These are phyloP conservation scores for Eupithecia insigniata DNA, from an alignment of 2,888 invertebrate genomes.

Conservation along the genomic window DNA sequence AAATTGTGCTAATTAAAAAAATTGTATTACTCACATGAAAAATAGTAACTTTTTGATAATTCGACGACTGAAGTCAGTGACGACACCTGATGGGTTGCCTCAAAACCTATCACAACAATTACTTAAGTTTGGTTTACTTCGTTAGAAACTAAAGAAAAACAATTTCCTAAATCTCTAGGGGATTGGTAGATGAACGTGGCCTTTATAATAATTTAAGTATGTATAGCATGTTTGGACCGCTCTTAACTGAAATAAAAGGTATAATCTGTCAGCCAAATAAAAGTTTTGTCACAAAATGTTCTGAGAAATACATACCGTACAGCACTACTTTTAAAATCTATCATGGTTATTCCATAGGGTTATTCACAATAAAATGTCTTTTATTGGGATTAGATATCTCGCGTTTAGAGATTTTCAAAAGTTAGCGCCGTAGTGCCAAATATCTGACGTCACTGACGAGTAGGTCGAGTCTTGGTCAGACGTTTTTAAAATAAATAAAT, in stretches of 20 bases:
- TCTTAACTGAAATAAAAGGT: neutral
- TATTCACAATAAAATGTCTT: too few species aligned
- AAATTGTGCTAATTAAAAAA: neutral
- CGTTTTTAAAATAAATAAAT: too few species aligned
- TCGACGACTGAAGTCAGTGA: neutral
- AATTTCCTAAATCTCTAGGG: neutral
- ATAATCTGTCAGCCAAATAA: neutral
- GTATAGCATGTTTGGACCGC: neutral
- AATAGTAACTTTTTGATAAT: neutral
- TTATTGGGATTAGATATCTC: too few species aligned
- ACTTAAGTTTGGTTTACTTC: neutral
- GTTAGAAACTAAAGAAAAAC: neutral
- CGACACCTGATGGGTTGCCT: neutral
- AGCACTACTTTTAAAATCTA: neutral
- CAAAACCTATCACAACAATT: constrained; percentile 1
- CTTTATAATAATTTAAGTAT: too few species aligned
- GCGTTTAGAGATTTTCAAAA: too few species aligned
- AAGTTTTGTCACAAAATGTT: neutral
- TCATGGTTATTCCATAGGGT: too few species aligned
- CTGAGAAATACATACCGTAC: neutral
- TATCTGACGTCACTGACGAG: too few species aligned
- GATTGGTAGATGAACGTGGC: neutral
- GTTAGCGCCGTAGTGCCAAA: too few species aligned
- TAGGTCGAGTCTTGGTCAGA: too few species aligned
- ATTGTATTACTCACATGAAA: neutral